Evolutionary conservation across 2,113 vertebrate species (phyloP).

Genomic region (Dicerorhinus sumatrensis): DNA sequence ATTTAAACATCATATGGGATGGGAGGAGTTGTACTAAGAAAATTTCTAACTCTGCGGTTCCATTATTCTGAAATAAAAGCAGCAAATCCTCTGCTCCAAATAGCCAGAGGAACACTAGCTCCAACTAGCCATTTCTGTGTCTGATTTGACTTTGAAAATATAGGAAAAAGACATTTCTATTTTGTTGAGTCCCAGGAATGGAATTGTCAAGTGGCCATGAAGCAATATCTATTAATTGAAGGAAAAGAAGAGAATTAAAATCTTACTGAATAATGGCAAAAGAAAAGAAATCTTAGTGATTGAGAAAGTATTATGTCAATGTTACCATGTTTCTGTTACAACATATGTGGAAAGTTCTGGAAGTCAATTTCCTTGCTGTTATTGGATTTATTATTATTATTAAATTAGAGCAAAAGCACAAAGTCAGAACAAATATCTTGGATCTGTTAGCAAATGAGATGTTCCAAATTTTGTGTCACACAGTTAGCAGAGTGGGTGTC

Average conservation of each 20-base stretch:
- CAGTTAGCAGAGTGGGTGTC: not conserved
- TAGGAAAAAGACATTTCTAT: not conserved
- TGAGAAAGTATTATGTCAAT: not conserved
- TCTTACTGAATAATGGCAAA: not conserved
- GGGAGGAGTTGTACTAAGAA: not conserved
- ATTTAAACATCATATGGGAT: not conserved
- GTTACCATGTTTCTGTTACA: not conserved
- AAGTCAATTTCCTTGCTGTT: constrained; percentile 8
- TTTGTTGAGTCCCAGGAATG: not conserved
- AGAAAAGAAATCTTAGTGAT: not conserved
- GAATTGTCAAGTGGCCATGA: not conserved
- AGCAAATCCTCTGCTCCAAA: not conserved
- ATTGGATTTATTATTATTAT: constrained; percentile 18
- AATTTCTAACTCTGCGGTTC: not conserved
- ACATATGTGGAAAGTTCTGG: not conserved
- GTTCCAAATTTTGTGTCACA: not conserved
- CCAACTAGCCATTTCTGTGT: not conserved
- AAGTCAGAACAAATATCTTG: constrained; percentile 54
- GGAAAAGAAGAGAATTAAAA: not conserved
- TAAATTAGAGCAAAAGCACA: constrained; percentile 38
- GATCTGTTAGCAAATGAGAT: constrained; percentile 35
- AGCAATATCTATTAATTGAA: not conserved
- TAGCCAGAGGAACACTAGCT: not conserved
- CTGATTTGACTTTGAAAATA: constrained; percentile 29
- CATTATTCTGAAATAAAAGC: not conserved